Evolutionary conservation across 1,140 invertebrate genomes (phyloP), one percentile per base, ranked within the genome.

Genomic region (Euborellia annulipes): DNA sequence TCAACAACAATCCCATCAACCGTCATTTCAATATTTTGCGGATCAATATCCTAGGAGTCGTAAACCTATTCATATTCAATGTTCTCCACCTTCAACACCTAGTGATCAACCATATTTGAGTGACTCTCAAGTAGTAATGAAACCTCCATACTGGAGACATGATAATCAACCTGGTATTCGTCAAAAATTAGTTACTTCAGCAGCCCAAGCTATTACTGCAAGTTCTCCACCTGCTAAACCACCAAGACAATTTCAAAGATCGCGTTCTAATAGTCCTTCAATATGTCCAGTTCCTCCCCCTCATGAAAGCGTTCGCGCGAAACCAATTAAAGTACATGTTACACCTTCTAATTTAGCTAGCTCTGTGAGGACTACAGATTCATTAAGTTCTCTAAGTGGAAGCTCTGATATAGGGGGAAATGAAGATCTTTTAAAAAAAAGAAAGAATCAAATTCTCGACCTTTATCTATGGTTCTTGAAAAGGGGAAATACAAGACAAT

Each of bases 11-110:
- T 11, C 23, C 4, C 23, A 4, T 27, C 23, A 27, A 27, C n/a
- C n/a, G n/a, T n/a, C n/a, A 46, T 76, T 70, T 53, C 65, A 76
- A 48, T 79, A 79, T 55, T 70, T 74, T 46, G 72, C 76, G 2
- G 77, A 79, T 61, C 72, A 75, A 48, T 72, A 70, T 48, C 75
- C 76, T 3, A 61, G 76, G 49, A 78, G 75, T 43, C 57, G 77
- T 22, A 71, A 72, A 55, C 76, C 76, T 19, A 78, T 79, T 49
- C 73, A 73, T 50, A 66, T 75, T 32, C 50, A 62, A 56, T 58
- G 52, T 54, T 59, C 57, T 56, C 59, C 60, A 4, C 18, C 18
- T 19, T 4, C n/a, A 22, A 58, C 62, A 59, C 50, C 56, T 50
- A 54, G 54, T 43, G 62, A 65, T 50, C 62, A 64, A 50, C 64